Percentiles rank a stretch among this genome's conserved stretches.
Conservation (phyloP, 2,797 vertebrate genomes). For the Crenuchus spilurus region DNA sequence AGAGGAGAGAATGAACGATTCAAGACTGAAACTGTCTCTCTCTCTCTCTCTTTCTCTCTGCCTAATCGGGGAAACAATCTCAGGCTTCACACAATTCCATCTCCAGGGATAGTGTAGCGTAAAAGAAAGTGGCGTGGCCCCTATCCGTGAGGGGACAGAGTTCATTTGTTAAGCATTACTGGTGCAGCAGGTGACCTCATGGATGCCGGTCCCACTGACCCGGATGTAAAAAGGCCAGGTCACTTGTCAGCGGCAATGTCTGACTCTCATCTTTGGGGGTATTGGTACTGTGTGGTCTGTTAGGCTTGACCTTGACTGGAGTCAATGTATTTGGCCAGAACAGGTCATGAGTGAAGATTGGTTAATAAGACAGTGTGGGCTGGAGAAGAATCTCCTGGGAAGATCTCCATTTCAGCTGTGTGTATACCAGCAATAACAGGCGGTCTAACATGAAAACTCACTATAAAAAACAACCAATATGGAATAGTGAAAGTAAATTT, state of each 20-base stretch:
- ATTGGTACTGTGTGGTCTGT: slow-evolving; percentile 15
- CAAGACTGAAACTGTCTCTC: slow-evolving; percentile 61
- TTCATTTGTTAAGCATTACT: slow-evolving; percentile 75
- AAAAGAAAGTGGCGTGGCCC: slow-evolving; percentile 84
- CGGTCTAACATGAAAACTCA: slow-evolving; percentile 1
- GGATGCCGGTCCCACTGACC: slow-evolving; percentile 67
- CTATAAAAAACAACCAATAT: neutral
- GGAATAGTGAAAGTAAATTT: neutral
- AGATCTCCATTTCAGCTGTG: slow-evolving; percentile 26
- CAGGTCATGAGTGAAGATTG: slow-evolving; percentile 48
- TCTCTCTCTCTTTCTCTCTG: slow-evolving; percentile 63
- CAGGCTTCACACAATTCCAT: slow-evolving; percentile 90
- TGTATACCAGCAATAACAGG: slow-evolving; percentile 21
- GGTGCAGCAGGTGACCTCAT: slow-evolving; percentile 56
- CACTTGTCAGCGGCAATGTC: slow-evolving; percentile 72
- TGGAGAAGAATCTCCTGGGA: slow-evolving; percentile 33
- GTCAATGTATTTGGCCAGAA: slow-evolving; percentile 49
- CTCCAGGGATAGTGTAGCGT: slow-evolving; percentile 82
- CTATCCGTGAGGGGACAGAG: slow-evolving; percentile 69
- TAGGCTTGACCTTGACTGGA: slow-evolving; percentile 54
- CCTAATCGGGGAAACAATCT: slow-evolving; percentile 92
- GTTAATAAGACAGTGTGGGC: slow-evolving; percentile 50
- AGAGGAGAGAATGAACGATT: slow-evolving; percentile 70
- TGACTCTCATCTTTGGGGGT: slow-evolving; percentile 50
- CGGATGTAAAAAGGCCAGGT: slow-evolving; percentile 74